A percentile compares a stretch with the other conserved stretches of the same genome.
These are phyloP conservation scores for Hemiscyllium ocellatum DNA, from an alignment of 2,113 vertebrate species.

Conservation along the genomic window DNA sequence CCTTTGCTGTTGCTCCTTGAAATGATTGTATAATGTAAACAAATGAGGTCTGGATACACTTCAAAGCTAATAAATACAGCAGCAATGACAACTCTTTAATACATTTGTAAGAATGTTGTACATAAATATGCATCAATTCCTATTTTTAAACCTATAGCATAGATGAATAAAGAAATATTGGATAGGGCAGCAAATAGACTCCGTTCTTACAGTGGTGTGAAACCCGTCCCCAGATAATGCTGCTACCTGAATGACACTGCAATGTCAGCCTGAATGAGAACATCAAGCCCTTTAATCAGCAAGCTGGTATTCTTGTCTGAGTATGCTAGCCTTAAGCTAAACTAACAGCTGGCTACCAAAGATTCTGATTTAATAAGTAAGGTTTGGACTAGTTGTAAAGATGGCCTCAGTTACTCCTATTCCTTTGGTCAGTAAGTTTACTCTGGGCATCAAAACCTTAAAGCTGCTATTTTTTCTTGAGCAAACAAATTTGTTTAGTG, in stretches of 20 bases:
- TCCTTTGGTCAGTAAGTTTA: too few relatives aligned
- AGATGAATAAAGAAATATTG: not conserved
- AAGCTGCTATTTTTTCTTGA: too few relatives aligned
- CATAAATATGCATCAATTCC: too few relatives aligned
- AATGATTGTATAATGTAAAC: not conserved
- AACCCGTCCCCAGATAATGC: too few relatives aligned
- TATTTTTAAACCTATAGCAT: not conserved
- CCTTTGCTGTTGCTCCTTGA: not conserved
- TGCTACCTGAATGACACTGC: not conserved
- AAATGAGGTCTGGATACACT: not conserved
- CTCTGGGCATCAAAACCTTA: too few relatives aligned
- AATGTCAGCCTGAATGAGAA: not conserved
- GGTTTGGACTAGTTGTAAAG: not conserved
- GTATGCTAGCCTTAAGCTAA: not conserved
- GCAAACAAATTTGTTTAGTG: too few relatives aligned
- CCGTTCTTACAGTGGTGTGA: not conserved
- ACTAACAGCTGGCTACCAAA: not conserved
- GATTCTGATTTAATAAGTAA: not conserved
- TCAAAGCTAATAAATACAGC: not conserved
- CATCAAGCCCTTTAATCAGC: not conserved
- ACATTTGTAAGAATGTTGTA: too few relatives aligned
- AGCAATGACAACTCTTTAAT: not conserved
- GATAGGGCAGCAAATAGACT: not conserved
- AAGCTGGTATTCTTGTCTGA: not conserved
- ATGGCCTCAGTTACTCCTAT: not conserved